These are phyloP conservation scores for Carassius carassius DNA, from an alignment of 2,113 vertebrate species.

Conservation along the genomic window DNA sequence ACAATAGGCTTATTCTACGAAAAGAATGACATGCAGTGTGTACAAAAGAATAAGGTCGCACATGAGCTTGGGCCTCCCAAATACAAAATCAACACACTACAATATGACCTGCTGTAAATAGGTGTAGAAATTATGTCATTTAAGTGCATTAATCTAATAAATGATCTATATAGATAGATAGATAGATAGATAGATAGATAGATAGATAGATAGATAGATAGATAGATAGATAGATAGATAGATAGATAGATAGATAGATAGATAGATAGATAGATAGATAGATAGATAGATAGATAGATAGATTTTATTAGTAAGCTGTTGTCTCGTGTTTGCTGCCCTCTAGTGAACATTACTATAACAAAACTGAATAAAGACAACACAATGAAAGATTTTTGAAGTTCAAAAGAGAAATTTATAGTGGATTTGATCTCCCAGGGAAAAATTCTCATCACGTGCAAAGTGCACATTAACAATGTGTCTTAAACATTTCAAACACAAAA, in stretches of 20 bases:
- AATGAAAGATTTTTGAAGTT: background rate
- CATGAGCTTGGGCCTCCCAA: background rate
- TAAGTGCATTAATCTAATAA: no score
- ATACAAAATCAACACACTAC: background rate
- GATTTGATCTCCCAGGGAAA: slow-evolving; percentile 23
- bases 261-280: background rate
- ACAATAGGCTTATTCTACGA: background rate
- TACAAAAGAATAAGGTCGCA: background rate
- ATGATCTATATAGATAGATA: no score
- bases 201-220: slow-evolving; percentile 3
- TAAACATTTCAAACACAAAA: slow-evolving; percentile 46
- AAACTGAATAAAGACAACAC: background rate
- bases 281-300: slow-evolving; percentile 7
- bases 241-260: slow-evolving; percentile 3
- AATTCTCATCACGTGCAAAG: slow-evolving; percentile 25
- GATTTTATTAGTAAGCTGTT: slow-evolving; percentile 2
- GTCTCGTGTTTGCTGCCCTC: slow-evolving; percentile 74
- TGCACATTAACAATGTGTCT: slow-evolving; percentile 48
- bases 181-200: slow-evolving; percentile 1
- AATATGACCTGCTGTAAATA: no score
- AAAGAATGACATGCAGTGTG: background rate
- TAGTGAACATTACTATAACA: slow-evolving; percentile 63
- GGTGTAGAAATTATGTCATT: no score
- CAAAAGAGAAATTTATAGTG: background rate
- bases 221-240: background rate